Evolutionary conservation across 2,113 vertebrate species (phyloP), one percentile per base, ranked within the genome.

Genomic region (Lepisosteus osseus): DNA sequence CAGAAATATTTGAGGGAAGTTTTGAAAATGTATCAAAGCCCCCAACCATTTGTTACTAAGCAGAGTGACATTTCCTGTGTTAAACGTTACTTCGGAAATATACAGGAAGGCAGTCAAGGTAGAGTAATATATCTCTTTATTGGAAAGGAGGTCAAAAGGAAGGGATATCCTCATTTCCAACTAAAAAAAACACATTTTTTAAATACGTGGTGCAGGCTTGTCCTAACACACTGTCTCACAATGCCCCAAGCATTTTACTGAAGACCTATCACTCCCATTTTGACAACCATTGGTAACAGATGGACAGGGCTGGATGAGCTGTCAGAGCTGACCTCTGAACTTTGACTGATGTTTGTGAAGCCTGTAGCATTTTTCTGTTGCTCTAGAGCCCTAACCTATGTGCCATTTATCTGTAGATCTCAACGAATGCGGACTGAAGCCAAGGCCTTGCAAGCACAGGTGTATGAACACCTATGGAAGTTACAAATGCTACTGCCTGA

Each of bases 401-500:
- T 80, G 57, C 79, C 73, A 40, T 85, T 62, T 83, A 63, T 68
- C 87, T 88, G 63, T 91, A 98, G 97, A 99, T 89, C 88, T 98
- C 54, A 99, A 99, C 9, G 97, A 99, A 85, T 99, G 97, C 29
- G 97, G 96, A 61, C 88, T 98, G 78, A 96, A 98, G 89, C 97
- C 97, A 0, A 90, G 96, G 75, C 97, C 94, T 0, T 99, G 97
- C 85, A 98, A 98, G 73, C 94, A 97, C 90, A 93, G 97, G 54
- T 99, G 97, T 81, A 95, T 99, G 96, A 99, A 99, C 79, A 97
- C 95, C 0, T 94, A 90, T 0, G 96, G 96, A 82, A 98, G 96
- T 83, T 99, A 95, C 92, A 99, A 98, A 83, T 99, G 97, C 90
- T 99, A 96, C 91, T 99, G 97, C 72, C 93, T 98, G 65, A 96